A percentile compares a stretch with the other conserved stretches of the same genome.
phyloP scores from a whole-genome alignment of 2,888 invertebrate genomes.

The Morinoia aosen region DNA sequence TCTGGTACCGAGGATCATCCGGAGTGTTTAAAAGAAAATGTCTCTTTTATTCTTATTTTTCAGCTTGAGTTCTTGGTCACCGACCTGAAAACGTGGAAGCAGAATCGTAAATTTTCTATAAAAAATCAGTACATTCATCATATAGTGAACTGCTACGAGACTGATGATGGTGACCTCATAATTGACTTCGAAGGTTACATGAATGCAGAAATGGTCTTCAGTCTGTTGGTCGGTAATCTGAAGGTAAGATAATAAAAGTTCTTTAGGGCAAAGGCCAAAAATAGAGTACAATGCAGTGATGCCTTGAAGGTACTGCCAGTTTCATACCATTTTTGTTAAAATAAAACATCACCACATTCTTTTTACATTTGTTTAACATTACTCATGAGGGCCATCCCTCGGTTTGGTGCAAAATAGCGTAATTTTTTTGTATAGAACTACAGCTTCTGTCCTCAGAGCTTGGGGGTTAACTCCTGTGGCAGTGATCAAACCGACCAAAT shows the following conservation, averaged over 20 bases:
- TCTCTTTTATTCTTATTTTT: neutral
- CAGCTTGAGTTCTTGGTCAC: neutral
- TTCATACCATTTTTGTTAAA: no score
- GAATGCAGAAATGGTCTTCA: neutral
- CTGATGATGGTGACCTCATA: neutral
- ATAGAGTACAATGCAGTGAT: neutral
- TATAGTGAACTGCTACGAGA: neutral
- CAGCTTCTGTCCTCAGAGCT: no score
- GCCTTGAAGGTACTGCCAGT: no score
- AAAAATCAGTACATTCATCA: neutral
- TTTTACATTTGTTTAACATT: no score
- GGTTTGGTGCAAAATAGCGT: neutral
- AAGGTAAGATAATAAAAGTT: neutral
- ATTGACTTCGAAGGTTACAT: neutral
- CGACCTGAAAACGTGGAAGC: neutral
- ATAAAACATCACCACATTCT: no score
- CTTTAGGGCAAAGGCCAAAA: neutral
- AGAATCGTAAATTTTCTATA: neutral
- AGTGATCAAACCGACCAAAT: no score
- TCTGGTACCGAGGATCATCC: neutral
- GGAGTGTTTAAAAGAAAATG: neutral
- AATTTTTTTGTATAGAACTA: neutral
- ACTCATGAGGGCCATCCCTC: neutral
- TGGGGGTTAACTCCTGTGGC: no score
- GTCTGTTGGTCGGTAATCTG: neutral